phyloP scores from a whole-genome alignment of 2,113 vertebrate species.

The Boulengeromyrus knoepffleri region DNA sequence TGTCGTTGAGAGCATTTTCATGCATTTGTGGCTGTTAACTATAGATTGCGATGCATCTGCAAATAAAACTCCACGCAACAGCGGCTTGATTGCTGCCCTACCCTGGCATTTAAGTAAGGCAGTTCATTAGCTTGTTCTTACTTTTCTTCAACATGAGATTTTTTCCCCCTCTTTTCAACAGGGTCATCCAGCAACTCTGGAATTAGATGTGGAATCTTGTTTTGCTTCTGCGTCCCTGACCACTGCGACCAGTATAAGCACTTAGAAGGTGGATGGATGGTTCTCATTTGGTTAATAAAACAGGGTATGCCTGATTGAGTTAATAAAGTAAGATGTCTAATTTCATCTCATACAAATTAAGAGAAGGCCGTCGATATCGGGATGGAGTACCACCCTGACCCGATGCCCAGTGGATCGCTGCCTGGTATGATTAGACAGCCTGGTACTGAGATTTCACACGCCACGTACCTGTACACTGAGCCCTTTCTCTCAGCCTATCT shows the following conservation, averaged over 20 bases:
- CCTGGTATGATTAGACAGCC: background rate
- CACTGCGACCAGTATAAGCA: background rate
- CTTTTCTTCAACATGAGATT: background rate
- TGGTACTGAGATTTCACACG: background rate
- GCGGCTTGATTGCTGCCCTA: background rate
- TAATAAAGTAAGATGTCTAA: background rate
- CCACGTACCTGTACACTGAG: background rate
- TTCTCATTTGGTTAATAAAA: background rate
- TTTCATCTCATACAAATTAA: background rate
- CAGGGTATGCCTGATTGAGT: background rate
- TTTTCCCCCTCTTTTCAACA: background rate
- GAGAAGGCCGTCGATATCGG: background rate
- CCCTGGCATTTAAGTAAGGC: background rate
- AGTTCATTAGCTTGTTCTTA: background rate
- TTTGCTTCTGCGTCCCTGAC: background rate
- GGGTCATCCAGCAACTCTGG: background rate
- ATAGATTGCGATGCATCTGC: background rate
- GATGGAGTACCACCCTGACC: background rate
- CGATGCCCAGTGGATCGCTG: background rate
- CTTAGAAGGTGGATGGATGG: background rate
- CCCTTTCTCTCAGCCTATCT: background rate
- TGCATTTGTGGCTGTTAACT: background rate
- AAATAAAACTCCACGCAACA: background rate
- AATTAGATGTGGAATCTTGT: background rate
- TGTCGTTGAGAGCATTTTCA: background rate